Evolutionary conservation across 2,888 invertebrate species (phyloP), one percentile per base, ranked within the genome.

Genomic region (Drosophila colorata): DNA sequence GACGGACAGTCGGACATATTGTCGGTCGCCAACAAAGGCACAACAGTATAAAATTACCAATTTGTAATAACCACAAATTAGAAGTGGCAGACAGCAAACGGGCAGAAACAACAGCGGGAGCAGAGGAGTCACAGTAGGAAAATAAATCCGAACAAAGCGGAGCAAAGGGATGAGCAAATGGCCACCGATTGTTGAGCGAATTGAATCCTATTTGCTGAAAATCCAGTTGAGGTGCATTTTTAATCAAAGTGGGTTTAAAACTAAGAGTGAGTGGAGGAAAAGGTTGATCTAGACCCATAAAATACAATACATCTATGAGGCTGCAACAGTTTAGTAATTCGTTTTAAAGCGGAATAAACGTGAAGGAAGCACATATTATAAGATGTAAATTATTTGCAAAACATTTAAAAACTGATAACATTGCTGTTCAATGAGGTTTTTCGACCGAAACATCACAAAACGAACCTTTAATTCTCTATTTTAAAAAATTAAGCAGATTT

Each of bases 31-130:
- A 58, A 58, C 69, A 65, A 67, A 61, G 59, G 20, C 43, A 78
- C 90, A 91, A 91, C 88, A 80, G 82, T 91, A 91, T 90, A 81
- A 78, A 89, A 88, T 90, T 90, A 89, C 90, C 90, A 91, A 90
- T 90, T 91, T 67, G 48, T 52, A 64, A 74, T 51, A 57, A 46
- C 49, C 43, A 52, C 44, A 57, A 51, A 58, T 23, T 33, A 33
- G 23, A 11, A 33, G 6, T 5, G 18, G 18, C 3, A 13, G 46
- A 40, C 47, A 16, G 18, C 3, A 13, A 44, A 40, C 47, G 43
- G 11, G 31, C 28, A 25, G 25, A 31, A 20, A 23, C 43, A 46
- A 43, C 51, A 65, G 46, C 18, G 59, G 33, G 28, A 37, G 11
- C n/a, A 18, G 35, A 5, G n/a, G n/a, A 46, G 20, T 20, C 33